phyloP scores from a whole-genome alignment of 2,888 invertebrate genomes.

The Xestobium rufovillosum region DNA sequence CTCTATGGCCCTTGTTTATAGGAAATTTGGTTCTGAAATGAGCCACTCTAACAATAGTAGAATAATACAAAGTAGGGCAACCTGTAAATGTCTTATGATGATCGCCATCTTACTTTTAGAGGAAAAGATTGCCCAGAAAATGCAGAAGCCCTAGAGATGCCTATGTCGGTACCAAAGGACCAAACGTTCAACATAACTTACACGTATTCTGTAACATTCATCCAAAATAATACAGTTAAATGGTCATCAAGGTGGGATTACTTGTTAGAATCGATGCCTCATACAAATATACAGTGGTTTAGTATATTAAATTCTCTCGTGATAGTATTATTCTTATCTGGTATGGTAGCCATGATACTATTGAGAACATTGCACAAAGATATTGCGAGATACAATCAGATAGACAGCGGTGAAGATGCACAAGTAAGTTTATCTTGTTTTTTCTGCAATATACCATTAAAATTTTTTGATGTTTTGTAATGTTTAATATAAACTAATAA shows the following conservation, averaged over 20 bases:
- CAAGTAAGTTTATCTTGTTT: conserved; percentile 72
- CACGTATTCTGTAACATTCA: conserved; percentile 79
- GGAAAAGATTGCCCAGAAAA: conserved; percentile 46
- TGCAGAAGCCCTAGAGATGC: conserved; percentile 62
- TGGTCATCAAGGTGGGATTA: conserved; percentile 99
- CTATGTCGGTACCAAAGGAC: conserved; percentile 46
- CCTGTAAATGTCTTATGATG: too few relatives aligned
- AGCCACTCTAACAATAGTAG: too few relatives aligned
- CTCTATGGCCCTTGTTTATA: too few relatives aligned
- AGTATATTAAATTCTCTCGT: conserved; percentile 96
- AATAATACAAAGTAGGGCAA: too few relatives aligned
- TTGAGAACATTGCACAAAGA: conserved; percentile 95
- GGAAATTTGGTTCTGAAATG: too few relatives aligned
- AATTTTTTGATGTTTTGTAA: too few relatives aligned
- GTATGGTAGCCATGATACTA: conserved; percentile 99
- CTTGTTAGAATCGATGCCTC: conserved; percentile 95
- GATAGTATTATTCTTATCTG: conserved; percentile 92
- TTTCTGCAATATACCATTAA: too few relatives aligned
- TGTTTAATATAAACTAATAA: too few relatives aligned
- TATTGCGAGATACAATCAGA: conserved; percentile 97
- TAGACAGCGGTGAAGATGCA: conserved; percentile 78
- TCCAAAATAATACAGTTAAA: conserved; percentile 74
- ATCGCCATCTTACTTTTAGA: too few relatives aligned
- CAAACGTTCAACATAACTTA: conserved; percentile 64
- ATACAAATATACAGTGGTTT: conserved; percentile 99